Percentiles rank a stretch among this genome's conserved stretches.
These are phyloP conservation scores for Solenodon paradoxus DNA, from an alignment of 2,113 vertebrate genomes.

Conservation along the genomic window DNA sequence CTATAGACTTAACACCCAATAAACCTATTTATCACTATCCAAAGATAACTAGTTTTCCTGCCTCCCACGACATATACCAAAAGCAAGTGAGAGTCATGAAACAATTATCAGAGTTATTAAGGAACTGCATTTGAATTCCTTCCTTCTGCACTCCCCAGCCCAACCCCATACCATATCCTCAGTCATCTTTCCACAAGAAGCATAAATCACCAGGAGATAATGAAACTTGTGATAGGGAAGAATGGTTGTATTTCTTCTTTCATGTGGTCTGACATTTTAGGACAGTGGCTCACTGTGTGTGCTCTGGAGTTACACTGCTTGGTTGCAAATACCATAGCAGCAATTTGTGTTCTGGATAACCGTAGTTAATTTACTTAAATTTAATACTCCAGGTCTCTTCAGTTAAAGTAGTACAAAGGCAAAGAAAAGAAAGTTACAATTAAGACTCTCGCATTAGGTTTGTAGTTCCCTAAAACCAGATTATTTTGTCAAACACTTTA, in stretches of 20 bases:
- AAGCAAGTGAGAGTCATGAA: neutral
- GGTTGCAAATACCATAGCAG: constrained; percentile 10
- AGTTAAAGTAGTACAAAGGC: constrained; percentile 18
- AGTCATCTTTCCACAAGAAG: neutral
- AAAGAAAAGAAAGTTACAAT: neutral
- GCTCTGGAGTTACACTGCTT: neutral
- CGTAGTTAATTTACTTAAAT: neutral
- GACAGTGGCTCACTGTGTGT: neutral
- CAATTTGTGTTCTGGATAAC: neutral
- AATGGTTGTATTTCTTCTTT: neutral
- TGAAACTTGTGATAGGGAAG: neutral
- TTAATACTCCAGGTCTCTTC: neutral
- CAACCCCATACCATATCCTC: neutral
- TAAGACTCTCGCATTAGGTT: neutral
- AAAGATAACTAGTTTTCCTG: neutral
- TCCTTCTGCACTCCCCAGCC: neutral
- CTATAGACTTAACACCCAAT: neutral
- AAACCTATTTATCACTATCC: neutral
- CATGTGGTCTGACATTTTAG: neutral
- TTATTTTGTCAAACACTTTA: neutral
- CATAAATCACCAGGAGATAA: neutral
- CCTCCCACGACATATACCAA: neutral
- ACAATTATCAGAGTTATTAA: neutral
- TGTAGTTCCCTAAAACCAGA: neutral
- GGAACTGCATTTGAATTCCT: neutral